Evolutionary conservation across 1,140 invertebrate species (phyloP), one percentile per base, ranked within the genome.

Genomic region (Zaprionus lachaisei): DNA sequence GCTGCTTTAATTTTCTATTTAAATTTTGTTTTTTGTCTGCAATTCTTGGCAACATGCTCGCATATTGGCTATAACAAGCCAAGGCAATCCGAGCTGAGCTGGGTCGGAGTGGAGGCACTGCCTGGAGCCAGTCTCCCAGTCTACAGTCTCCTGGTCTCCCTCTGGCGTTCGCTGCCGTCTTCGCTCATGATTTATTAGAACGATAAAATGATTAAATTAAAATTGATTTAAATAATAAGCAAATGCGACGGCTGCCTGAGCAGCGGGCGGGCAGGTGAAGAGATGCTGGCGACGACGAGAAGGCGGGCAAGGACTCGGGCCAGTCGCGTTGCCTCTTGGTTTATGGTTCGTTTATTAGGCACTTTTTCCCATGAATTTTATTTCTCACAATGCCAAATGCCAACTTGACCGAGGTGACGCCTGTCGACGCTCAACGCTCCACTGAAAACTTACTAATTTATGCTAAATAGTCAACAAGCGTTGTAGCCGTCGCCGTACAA

Each of bases 191-290:
- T 89, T 89, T 89, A 89, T 90, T 89, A 80, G 76, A 82, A 78
- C 81, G 81, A 89, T 90, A 89, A 89, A 89, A 87, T 90, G 85
- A 89, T 89, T 89, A 89, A 89, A 90, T 89, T 89, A 80, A 90
- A 89, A 89, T 89, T 90, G 85, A 89, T 89, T 89, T 85, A 90
- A 81, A 82, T 80, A 69, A 70, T 69, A 75, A 65, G 54, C 9
- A 74, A 72, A 31, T 37, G 26, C 26, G 47, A n/a, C 28, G 64
- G 20, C 3, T 15, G 26, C 54, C 11, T 0, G 4, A 51, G 47
- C 7, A 41, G 17, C 54, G n/a, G 7, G 44, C 6, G n/a, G 9
- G 47, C 47, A 22, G 20, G 17, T 6, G 2, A 6, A 12, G 9
- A 20, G 47, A 51, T 22, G 47, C 20, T 24, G 47, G 20, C 20